Evolutionary conservation across 2,113 vertebrate genomes (phyloP).

Genomic region (Pteropus alecto): DNA sequence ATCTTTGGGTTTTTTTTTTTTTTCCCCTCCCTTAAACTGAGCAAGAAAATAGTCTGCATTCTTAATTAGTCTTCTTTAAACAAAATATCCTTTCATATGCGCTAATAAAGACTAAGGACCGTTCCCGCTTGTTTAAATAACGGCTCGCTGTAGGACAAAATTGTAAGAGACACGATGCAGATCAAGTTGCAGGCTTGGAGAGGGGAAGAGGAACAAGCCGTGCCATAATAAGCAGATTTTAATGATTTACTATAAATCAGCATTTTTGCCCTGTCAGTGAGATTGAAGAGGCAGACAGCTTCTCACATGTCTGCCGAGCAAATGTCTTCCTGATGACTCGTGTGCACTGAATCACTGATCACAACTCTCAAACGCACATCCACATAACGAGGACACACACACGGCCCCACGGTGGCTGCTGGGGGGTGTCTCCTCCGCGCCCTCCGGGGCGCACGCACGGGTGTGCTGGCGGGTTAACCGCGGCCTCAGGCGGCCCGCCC

Average conservation of each 20-base stretch:
- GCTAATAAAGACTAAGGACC: slow-evolving; percentile 88
- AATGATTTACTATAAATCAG: slow-evolving; percentile 97
- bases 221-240: slow-evolving; percentile 94
- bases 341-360: slow-evolving; percentile 92
- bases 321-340: slow-evolving; percentile 94
- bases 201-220: slow-evolving; percentile 86
- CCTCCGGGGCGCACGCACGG: background rate
- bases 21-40: slow-evolving; percentile 65
- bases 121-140: slow-evolving; percentile 87
- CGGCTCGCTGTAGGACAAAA: slow-evolving; percentile 89
- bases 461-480: slow-evolving; percentile 33
- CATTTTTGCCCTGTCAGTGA: slow-evolving; percentile 94
- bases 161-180: slow-evolving; percentile 87
- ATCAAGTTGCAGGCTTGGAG: slow-evolving; percentile 87
- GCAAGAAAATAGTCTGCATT: slow-evolving; percentile 84
- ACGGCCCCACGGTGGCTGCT: slow-evolving; percentile 78
- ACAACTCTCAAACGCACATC: slow-evolving; percentile 89
- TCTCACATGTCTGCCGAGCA: slow-evolving; percentile 90
- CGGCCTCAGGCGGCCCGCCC: slow-evolving; percentile 48
- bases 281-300: slow-evolving; percentile 94
- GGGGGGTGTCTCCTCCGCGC: slow-evolving; percentile 61
- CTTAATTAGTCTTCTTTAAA: slow-evolving; percentile 90
- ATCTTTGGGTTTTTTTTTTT: slow-evolving; percentile 73
- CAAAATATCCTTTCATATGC: slow-evolving; percentile 86
- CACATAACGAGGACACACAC: slow-evolving; percentile 89